Conservation (phyloP, 37 sponge, comb jelly and placozoan genomes). For the Ianthella basta region DNA sequence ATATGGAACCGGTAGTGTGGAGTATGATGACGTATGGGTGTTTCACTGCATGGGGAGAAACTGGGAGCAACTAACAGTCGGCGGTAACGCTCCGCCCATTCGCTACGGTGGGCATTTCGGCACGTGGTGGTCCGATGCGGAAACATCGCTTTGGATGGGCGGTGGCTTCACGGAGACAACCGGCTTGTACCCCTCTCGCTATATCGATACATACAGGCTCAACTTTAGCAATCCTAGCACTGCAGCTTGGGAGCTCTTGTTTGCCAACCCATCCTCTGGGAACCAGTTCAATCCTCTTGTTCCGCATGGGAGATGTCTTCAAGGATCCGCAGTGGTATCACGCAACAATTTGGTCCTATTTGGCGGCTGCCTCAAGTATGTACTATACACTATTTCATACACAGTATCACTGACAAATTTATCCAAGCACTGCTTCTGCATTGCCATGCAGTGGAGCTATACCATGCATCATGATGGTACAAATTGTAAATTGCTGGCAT, state of each 20-base stretch:
- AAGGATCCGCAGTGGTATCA: constrained; percentile 42
- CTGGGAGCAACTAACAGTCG: constrained; percentile 25
- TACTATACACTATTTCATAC: too few species aligned
- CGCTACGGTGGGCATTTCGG: constrained; percentile 68
- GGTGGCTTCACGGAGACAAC: constrained; percentile 45
- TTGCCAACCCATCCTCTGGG: constrained; percentile 11
- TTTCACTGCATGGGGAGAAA: constrained; percentile 2
- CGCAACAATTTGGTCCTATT: constrained; percentile 29
- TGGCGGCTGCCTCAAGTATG: constrained; percentile 70
- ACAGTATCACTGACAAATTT: too few species aligned
- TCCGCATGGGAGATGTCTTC: constrained; percentile 61
- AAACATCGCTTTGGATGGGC: constrained; percentile 45
- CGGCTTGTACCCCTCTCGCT: constrained; percentile 23
- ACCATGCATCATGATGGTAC: too few species aligned
- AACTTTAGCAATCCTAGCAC: constrained; percentile 15
- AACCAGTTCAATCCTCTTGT: constrained; percentile 55
- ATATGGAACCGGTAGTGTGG: constrained; percentile 9
- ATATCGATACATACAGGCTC: constrained; percentile 58
- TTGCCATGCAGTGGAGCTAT: too few species aligned
- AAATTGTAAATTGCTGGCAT: too few species aligned
- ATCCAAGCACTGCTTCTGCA: too few species aligned
- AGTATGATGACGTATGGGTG: constrained; percentile 56
- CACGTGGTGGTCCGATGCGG: not conserved
- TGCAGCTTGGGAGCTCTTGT: constrained; percentile 34
- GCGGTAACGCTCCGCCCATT: constrained; percentile 6